Conservation (phyloP, 2,113 vertebrate genomes). For the Chlamydotis undulata region DNA sequence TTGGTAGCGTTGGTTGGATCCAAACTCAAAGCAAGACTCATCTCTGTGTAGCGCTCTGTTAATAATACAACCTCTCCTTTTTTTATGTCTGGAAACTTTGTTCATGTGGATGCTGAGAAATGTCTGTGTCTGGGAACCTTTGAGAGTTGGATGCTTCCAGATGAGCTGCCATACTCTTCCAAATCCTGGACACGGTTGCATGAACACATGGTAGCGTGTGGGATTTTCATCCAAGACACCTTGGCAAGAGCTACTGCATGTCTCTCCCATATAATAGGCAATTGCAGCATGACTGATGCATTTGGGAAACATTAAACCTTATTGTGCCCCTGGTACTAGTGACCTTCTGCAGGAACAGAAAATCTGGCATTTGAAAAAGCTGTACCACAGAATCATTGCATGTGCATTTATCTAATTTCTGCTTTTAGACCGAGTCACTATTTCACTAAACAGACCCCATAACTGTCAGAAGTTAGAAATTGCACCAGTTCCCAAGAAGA, state of each 20-base stretch:
- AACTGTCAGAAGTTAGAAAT: neutral
- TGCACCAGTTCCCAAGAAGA: neutral
- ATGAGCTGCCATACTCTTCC: neutral
- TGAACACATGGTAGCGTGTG: fast-evolving
- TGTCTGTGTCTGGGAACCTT: neutral
- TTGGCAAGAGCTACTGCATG: neutral
- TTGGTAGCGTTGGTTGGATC: neutral
- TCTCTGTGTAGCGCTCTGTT: neutral
- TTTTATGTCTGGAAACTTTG: neutral
- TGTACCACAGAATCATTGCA: neutral
- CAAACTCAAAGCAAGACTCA: neutral
- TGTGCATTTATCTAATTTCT: neutral
- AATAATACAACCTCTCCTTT: neutral
- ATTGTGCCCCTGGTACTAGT: neutral
- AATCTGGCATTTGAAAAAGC: neutral
- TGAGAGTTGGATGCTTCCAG: neutral
- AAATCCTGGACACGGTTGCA: neutral
- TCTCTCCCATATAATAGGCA: neutral
- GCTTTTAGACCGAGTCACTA: neutral
- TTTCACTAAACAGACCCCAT: neutral
- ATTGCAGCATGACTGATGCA: neutral
- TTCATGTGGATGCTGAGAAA: neutral
- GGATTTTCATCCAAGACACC: neutral
- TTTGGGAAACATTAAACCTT: neutral
- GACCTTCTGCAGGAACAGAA: neutral